Evolutionary conservation across 2,113 vertebrate genomes (phyloP).

Genomic region (Psophia crepitans): DNA sequence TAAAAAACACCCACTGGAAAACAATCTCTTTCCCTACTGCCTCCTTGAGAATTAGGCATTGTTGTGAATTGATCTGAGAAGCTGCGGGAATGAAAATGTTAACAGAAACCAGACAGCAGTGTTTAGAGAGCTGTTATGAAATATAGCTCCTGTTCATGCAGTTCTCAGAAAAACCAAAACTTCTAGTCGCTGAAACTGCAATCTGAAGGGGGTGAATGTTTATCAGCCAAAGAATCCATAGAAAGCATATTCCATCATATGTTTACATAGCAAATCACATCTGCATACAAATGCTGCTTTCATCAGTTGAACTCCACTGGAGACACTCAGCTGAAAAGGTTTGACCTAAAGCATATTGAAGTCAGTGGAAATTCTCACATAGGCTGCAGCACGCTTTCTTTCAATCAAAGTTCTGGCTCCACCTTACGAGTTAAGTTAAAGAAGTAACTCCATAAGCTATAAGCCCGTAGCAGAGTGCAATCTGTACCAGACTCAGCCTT

Average conservation of each 20-base stretch:
- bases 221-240: slow-evolving; percentile 28
- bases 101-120: slow-evolving; percentile 32
- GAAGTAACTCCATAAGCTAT: neutral
- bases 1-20: neutral
- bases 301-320: neutral
- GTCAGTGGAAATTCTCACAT: neutral
- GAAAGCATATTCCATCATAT: neutral
- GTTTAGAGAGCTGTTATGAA: slow-evolving; percentile 28
- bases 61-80: neutral
- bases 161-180: slow-evolving; percentile 49
- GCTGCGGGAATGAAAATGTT: neutral
- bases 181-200: slow-evolving; percentile 32
- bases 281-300: neutral
- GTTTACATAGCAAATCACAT: slow-evolving; percentile 17
- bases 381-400: neutral
- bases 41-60: neutral
- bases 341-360: neutral
- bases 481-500: neutral
- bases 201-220: slow-evolving; percentile 28
- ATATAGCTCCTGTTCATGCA: slow-evolving; percentile 52
- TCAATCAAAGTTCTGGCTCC: neutral
- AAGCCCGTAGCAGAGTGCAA: neutral
- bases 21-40: neutral
- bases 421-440: neutral
- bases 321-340: neutral